These are phyloP conservation scores for Calliphora vicina DNA, from an alignment of 1,140 invertebrate species.

Conservation along the genomic window DNA sequence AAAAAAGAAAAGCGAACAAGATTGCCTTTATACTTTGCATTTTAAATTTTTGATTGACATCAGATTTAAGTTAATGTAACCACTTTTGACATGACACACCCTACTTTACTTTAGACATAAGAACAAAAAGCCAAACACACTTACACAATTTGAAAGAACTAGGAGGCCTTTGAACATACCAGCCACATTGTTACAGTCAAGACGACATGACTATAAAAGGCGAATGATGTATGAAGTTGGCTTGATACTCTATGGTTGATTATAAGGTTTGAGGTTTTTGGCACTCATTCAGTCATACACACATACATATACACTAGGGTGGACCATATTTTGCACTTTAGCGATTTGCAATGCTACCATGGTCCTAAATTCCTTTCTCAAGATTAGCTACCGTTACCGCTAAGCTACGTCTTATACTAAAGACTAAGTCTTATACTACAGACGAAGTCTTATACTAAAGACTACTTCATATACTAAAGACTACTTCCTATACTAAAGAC, in stretches of 20 bases:
- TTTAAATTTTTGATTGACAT: constrained; percentile 35
- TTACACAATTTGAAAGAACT: neutral
- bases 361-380: too few relatives aligned
- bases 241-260: neutral
- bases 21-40: constrained; percentile 26
- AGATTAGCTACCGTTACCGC: too few relatives aligned
- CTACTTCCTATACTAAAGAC: too few relatives aligned
- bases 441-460: too few relatives aligned
- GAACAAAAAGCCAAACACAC: neutral
- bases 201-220: neutral
- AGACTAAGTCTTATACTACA: too few relatives aligned
- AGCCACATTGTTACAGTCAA: neutral
- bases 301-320: neutral
- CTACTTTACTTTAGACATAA: neutral
- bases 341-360: too few relatives aligned
- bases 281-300: neutral
- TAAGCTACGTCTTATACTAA: too few relatives aligned
- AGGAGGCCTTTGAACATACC: neutral
- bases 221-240: neutral
- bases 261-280: constrained; percentile 9
- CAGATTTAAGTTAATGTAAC: constrained; percentile 34
- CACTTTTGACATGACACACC: constrained; percentile 28
- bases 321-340: too few relatives aligned
- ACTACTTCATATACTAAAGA: too few relatives aligned
- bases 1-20: neutral